Evolutionary conservation across 2,797 vertebrate genomes (phyloP), one percentile per base, ranked within the genome.

Genomic region (Miichthys miiuy): DNA sequence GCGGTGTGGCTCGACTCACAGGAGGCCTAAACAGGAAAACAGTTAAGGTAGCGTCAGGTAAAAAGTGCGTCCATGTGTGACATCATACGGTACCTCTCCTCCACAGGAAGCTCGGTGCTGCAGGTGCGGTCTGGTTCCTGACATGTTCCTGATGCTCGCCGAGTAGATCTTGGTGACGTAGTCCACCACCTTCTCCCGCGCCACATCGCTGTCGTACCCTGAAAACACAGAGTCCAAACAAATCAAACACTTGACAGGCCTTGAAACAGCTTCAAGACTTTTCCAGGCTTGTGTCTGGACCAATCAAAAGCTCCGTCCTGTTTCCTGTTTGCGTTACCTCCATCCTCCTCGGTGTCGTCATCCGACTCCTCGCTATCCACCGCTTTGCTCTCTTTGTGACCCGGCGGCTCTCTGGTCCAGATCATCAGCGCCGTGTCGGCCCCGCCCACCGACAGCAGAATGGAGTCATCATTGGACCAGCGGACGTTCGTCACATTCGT

Each of bases 171-270:
- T 99, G 3, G 97, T 97, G 68, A 97, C 94, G 44, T 98, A 99
- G 85, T 99, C 97, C 70, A 96, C 94, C 47, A 81, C 93, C 89
- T 97, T 98, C 90, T 99, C 98, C 76, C 96, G 94, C 13, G 97
- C 97, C 23, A 99, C 97, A 3, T 99, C 98, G 3, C 98, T 99
- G 93, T 99, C 98, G 21, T 99, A 99, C 18, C 98, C 98, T 99
- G 91, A 42, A 81, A 46, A 51, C 69, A 71, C 16, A 27, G 14
- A 10, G 14, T n/a, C 23, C 23, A 20, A 1, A 30, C 25, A 70
- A 23, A 41, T 25, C 30, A 34, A n/a, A n/a, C 27, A 3, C 17
- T 6, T 34, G 30, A 34, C 30, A n/a, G 25, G 12, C 12, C 46
- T 47, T 10, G 9, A 30, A 27, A 7, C 12, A n/a, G 34, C 23